Evolutionary conservation across 2,113 vertebrate species (phyloP).

Genomic region (Rostratula benghalensis): DNA sequence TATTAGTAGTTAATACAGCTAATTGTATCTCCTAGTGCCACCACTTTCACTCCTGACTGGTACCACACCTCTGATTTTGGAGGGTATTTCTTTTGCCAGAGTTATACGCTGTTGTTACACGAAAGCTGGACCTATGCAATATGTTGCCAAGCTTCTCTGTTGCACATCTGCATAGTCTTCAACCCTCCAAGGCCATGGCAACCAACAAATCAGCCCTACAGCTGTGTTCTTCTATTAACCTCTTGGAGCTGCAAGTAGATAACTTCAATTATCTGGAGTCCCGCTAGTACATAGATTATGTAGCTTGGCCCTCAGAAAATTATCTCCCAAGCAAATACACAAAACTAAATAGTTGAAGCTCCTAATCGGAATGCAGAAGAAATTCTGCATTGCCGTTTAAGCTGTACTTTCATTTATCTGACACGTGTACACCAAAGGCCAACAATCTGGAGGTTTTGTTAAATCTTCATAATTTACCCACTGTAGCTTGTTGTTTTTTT

Average conservation of each 20-base stretch:
- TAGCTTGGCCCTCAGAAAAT: not conserved
- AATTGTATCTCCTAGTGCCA: not conserved
- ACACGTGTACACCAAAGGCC: accelerated
- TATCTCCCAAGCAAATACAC: not conserved
- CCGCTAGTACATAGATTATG: not conserved
- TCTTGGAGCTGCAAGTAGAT: not conserved
- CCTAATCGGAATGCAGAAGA: not conserved
- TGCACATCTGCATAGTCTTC: not conserved
- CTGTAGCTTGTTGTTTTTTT: not conserved
- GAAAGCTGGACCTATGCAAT: not conserved
- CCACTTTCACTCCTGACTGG: not conserved
- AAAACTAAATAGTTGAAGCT: not conserved
- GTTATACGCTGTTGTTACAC: not conserved
- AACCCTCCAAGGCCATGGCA: not conserved
- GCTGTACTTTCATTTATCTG: not conserved
- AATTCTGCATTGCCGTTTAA: not conserved
- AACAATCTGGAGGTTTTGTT: not conserved
- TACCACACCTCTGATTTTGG: not conserved
- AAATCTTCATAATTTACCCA: not conserved
- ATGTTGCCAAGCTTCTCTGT: not conserved
- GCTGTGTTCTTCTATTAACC: not conserved
- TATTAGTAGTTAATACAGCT: not conserved
- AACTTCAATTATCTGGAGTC: not conserved
- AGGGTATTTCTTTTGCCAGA: not conserved
- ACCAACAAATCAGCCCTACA: not conserved